Base-by-base conservation (phyloP, 2,888 invertebrate species). In the Rhogogaster chlorosoma region DNA sequence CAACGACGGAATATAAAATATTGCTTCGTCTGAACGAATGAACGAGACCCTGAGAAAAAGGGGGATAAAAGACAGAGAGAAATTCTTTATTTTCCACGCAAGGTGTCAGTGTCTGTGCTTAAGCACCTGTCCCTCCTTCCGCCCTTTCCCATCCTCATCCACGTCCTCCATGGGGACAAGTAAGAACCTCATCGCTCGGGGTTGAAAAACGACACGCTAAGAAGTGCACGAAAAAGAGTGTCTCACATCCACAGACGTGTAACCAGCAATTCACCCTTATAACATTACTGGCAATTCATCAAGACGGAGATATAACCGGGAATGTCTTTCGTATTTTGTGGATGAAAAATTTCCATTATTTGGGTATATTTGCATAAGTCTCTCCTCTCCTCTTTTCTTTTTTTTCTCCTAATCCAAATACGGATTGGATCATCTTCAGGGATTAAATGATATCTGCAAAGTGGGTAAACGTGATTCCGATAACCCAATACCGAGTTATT, bases 1-100 rank as follows among this genome's bases (percentile, higher is more conserved):
- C 80, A 26, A 42, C 67, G 42, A 70, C n/a, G 70, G 45, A 83
- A 83, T 67, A 67, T 83, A 83, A 83, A 83, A 83, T 83, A 70
- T 83, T 67, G 45, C 83, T 70, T 42, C 67, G 15, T 77, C 29
- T n/a, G 53, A 49, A 38, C 57, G 80, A 61, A n/a, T 29, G 80
- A 61, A 80, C 61, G 80, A 75, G 22, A 26, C 49, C 26, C 10
- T 7, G 2, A 29, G 0, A 18, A 38, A 22, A 42, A 73, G 10
- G 22, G 38, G 29, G 32, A 77, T 26, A 29, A 53, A 77, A 15
- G 26, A 80, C 3, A n/a, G 38, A 61, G 26, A 61, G 61, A 26
- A 42, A 83, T 83, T 83, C 83, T 83, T 70, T 70, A 83, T 67
- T 70, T 83, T 42, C 32, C 67, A 83, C n/a, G 57, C 26, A 64